A percentile compares a stretch with the other conserved stretches of the same genome.
phyloP scores from a whole-genome alignment of 2,113 vertebrate species.

The Ictalurus furcatus region DNA sequence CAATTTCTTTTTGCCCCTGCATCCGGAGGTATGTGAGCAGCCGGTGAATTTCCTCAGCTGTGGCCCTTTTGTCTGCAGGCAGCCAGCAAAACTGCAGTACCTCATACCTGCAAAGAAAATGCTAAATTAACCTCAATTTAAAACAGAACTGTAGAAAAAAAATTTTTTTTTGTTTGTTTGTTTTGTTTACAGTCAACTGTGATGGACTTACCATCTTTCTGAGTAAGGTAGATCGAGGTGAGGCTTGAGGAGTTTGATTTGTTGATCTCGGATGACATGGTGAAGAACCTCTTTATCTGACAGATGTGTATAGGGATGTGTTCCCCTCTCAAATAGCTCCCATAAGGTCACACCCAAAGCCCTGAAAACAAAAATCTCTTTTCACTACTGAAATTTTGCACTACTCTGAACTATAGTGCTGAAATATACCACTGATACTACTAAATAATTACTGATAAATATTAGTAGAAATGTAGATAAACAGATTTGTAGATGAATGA shows the following conservation, averaged over 20 bases:
- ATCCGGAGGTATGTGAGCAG: slow-evolving; percentile 91
- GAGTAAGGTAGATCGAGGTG: slow-evolving; percentile 89
- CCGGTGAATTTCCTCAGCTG: slow-evolving; percentile 91
- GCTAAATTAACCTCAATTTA: not conserved
- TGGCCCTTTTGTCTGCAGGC: slow-evolving; percentile 86
- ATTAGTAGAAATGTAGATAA: not conserved
- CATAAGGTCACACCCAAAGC: slow-evolving; percentile 90
- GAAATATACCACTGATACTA: not conserved
- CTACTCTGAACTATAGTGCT: not conserved
- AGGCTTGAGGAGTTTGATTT: slow-evolving; percentile 86
- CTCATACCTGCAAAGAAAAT: slow-evolving; percentile 81
- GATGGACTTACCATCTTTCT: slow-evolving; percentile 85
- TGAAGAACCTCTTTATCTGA: slow-evolving; percentile 88
- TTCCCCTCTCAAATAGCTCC: slow-evolving; percentile 88
- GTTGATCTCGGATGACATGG: slow-evolving; percentile 90
- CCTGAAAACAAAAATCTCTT: slow-evolving; percentile 68
- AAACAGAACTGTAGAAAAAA: not conserved
- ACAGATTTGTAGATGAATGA: not conserved
- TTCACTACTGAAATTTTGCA: slow-evolving; percentile 22
- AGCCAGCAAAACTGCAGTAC: slow-evolving; percentile 96
- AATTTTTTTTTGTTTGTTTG: too few species aligned
- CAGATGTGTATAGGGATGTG: slow-evolving; percentile 85
- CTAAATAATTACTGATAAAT: not conserved
- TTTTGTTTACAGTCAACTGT: not conserved
- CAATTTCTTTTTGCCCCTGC: slow-evolving; percentile 91